Evolutionary conservation across 2,888 invertebrate genomes (phyloP).

Genomic region (Watsonalla cultraria): DNA sequence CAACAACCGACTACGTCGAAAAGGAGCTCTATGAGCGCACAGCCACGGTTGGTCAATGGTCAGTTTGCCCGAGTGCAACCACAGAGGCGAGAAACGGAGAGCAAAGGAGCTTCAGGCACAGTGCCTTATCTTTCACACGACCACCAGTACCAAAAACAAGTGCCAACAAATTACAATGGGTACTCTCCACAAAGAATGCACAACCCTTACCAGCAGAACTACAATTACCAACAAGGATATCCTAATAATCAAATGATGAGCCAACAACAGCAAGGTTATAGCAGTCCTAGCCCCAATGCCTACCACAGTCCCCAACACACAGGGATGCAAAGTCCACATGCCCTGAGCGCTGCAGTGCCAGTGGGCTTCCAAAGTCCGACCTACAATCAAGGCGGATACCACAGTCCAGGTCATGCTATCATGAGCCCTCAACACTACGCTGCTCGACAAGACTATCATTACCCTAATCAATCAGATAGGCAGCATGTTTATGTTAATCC

Average conservation of each 20-base stretch:
- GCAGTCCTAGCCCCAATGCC: slow-evolving; percentile 54
- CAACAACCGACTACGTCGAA: slow-evolving; percentile 58
- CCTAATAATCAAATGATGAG: slow-evolving; percentile 53
- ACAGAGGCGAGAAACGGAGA: slow-evolving; percentile 55
- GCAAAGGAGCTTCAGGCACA: slow-evolving; percentile 39
- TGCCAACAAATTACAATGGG: slow-evolving; percentile 51
- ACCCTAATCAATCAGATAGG: slow-evolving; percentile 55
- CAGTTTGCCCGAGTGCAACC: slow-evolving; percentile 56
- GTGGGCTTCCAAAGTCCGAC: slow-evolving; percentile 67
- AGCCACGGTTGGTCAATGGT: slow-evolving; percentile 58
- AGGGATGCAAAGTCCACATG: slow-evolving; percentile 64
- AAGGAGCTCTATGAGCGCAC: slow-evolving; percentile 56
- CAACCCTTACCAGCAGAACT: slow-evolving; percentile 61
- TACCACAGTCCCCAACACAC: slow-evolving; percentile 67
- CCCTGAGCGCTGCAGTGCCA: slow-evolving; percentile 53
- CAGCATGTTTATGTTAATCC: slow-evolving; percentile 60
- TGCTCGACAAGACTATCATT: slow-evolving; percentile 59
- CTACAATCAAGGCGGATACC: slow-evolving; percentile 63
- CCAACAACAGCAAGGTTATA: slow-evolving; percentile 56
- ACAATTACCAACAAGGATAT: slow-evolving; percentile 61
- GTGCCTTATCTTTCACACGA: slow-evolving; percentile 66
- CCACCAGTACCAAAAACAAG: slow-evolving; percentile 69
- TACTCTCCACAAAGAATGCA: slow-evolving; percentile 64
- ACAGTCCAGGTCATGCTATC: slow-evolving; percentile 62
- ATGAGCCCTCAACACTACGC: slow-evolving; percentile 66